These are phyloP conservation scores for Platalea minor DNA, from an alignment of 2,797 vertebrate species.

Conservation along the genomic window DNA sequence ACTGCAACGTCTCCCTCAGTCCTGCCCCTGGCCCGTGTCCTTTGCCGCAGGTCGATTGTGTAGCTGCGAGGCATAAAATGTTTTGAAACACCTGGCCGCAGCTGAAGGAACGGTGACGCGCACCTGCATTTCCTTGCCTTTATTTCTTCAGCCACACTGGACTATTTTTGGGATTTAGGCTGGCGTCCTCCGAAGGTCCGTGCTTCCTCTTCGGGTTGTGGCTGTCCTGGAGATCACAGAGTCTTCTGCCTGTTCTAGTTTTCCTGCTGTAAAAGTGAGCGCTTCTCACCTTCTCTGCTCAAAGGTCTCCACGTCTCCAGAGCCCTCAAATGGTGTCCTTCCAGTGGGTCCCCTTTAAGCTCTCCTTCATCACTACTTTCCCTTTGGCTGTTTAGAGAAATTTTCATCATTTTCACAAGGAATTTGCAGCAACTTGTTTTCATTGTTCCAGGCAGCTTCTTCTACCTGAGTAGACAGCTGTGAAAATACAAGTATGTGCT, in stretches of 20 bases:
- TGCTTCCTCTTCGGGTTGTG: background rate
- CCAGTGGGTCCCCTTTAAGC: background rate
- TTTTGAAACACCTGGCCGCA: background rate
- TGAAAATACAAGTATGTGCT: background rate
- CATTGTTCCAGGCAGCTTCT: background rate
- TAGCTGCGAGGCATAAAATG: background rate
- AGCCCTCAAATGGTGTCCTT: background rate
- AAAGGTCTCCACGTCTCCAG: background rate
- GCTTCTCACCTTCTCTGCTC: background rate
- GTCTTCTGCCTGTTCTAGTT: background rate
- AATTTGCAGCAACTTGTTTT: background rate
- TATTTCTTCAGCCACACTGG: background rate
- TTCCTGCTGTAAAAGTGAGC: background rate
- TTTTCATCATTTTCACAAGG: background rate
- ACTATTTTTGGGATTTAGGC: background rate
- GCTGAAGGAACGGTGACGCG: background rate
- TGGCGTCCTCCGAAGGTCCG: background rate
- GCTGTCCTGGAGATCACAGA: background rate
- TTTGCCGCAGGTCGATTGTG: background rate
- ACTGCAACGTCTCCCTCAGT: fast-evolving
- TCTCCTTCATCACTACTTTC: background rate
- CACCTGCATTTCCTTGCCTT: background rate
- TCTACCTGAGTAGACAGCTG: background rate
- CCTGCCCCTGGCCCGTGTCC: background rate
- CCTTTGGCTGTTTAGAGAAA: background rate